These are phyloP conservation scores for Porites rus DNA, from an alignment of 92 coral and sea anemone genomes.

Conservation along the genomic window DNA sequence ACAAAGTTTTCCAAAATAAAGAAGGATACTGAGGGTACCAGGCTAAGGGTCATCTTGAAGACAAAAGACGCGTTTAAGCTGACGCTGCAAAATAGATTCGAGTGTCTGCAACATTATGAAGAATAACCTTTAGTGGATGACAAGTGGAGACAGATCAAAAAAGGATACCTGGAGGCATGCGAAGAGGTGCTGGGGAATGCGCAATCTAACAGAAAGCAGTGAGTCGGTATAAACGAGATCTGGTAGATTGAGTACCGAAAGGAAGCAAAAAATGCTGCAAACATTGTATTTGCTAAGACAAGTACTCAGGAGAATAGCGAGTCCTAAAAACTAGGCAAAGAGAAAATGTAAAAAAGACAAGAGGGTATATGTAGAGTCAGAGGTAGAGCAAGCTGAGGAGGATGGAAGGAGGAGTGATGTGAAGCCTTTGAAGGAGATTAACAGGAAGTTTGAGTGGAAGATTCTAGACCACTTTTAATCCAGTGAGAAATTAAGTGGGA, in stretches of 20 bases:
- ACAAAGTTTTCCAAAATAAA: constrained; percentile 1
- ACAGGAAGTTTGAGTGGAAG: not conserved
- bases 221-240: not conserved
- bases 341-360: not conserved
- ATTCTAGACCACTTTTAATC: constrained; percentile 1
- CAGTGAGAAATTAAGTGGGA: not conserved
- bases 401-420: constrained; percentile 3
- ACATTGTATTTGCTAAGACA: too few relatives aligned
- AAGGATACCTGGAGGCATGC: constrained; percentile 15
- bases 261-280: not conserved
- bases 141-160: constrained; percentile 24
- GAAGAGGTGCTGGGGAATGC: constrained; percentile 29
- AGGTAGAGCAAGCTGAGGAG: not conserved
- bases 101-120: not conserved
- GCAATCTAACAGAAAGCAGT: too few relatives aligned
- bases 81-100: not conserved
- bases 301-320: too few relatives aligned
- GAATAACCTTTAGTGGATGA: constrained; percentile 4
- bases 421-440: not conserved
- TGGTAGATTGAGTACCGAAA: constrained; percentile 36
- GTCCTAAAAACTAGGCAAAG: not conserved
- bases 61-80: not conserved
- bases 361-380: not conserved
- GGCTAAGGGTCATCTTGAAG: not conserved
- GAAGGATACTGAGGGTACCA: not conserved